phyloP scores from a whole-genome alignment of 2,113 vertebrate species.

The Thalassoma bifasciatum region DNA sequence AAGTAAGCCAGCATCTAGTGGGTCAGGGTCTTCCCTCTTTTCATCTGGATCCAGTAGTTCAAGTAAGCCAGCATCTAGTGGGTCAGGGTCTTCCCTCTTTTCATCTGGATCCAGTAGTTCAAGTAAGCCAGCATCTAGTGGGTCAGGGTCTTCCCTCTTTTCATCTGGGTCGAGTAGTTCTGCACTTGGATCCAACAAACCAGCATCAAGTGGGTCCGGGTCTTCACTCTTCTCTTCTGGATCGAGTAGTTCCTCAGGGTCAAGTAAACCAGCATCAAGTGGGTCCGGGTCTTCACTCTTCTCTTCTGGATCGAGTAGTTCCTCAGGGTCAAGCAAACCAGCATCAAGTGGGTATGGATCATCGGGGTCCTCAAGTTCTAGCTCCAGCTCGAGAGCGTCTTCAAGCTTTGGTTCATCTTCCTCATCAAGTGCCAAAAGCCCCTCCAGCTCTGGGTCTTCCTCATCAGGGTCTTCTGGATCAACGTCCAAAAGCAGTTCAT shows the following conservation, averaged over 20 bases:
- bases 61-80: conserved; percentile 28
- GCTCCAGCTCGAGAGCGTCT: conserved; percentile 25
- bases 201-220: neutral
- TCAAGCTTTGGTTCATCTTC: conserved; percentile 1
- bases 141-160: too few species aligned
- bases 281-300: neutral
- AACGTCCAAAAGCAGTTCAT: conserved; percentile 1
- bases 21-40: neutral
- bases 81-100: too few species aligned
- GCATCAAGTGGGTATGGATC: conserved; percentile 20
- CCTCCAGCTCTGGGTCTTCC: conserved; percentile 2
- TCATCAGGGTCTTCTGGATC: conserved; percentile 15
- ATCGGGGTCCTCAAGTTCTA: conserved; percentile 7
- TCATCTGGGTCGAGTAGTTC: too few species aligned
- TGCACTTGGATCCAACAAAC: conserved; percentile 1
- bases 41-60: conserved; percentile 6
- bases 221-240: too few species aligned
- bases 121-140: conserved; percentile 5
- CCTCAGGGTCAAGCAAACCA: conserved; percentile 23
- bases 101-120: too few species aligned
- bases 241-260: conserved; percentile 19
- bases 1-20: conserved; percentile 17
- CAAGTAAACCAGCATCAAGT: conserved; percentile 12
- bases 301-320: conserved; percentile 8
- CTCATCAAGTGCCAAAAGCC: conserved; percentile 12